A percentile compares a stretch with the other conserved stretches of the same genome.
phyloP scores from a whole-genome alignment of 2,888 invertebrate genomes.

The Slavum lentiscoides region DNA sequence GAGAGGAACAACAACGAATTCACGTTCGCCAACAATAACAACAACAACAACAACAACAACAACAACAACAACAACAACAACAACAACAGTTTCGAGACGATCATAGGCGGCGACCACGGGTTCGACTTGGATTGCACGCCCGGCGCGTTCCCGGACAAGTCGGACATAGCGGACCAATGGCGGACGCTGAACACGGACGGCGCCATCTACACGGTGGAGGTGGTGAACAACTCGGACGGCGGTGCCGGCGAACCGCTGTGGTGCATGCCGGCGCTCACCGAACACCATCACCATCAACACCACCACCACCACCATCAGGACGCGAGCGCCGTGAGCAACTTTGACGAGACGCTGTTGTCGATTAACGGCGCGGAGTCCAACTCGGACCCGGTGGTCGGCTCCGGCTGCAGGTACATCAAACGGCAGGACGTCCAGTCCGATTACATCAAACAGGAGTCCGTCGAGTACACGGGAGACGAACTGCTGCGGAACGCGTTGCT shows the following conservation, averaged over 20 bases:
- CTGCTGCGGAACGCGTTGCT: slow-evolving; percentile 80
- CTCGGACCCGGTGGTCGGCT: slow-evolving; percentile 1
- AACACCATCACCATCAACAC: slow-evolving; percentile 15
- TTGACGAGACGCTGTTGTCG: slow-evolving; percentile 45
- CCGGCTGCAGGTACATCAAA: slow-evolving; percentile 27
- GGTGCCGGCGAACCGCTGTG: slow-evolving; percentile 57
- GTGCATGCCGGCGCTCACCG: slow-evolving; percentile 51
- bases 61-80: slow-evolving; percentile 38
- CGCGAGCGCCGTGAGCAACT: slow-evolving; percentile 35
- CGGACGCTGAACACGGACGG: slow-evolving; percentile 69
- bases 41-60: slow-evolving; percentile 42
- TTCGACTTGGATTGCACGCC: slow-evolving; percentile 46
- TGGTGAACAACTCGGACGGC: slow-evolving; percentile 72
- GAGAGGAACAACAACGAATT: slow-evolving; percentile 51
- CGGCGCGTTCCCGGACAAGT: slow-evolving; percentile 47
- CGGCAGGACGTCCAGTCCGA: slow-evolving; percentile 6
- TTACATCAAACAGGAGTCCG: slow-evolving; percentile 46
- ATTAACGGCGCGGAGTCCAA: slow-evolving; percentile 28
- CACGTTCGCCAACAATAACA: slow-evolving; percentile 48
- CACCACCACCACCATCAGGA: slow-evolving; percentile 32
- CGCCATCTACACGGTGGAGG: slow-evolving; percentile 82
- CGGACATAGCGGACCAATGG: slow-evolving; percentile 47
- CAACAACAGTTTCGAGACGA: slow-evolving; percentile 46
- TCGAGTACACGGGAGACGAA: slow-evolving; percentile 67
- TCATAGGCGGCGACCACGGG: slow-evolving; percentile 36